A percentile compares a stretch with the other conserved stretches of the same genome.
Conservation (phyloP, 2,113 vertebrate genomes). For the Triplophysa dalaica region DNA sequence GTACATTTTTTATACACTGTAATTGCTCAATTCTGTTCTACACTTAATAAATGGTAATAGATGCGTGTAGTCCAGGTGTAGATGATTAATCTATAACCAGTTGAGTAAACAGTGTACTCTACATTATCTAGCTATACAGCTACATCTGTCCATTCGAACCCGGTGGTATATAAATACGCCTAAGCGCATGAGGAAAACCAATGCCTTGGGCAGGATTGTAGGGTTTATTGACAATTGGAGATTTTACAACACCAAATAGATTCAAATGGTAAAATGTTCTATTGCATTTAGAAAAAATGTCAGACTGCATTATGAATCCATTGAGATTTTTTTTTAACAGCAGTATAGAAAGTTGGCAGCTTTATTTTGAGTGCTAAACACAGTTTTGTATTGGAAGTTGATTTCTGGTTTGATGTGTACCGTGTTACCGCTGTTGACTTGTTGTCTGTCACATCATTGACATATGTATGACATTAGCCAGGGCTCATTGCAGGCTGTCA, state of each 20-base stretch:
- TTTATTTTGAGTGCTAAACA: not conserved
- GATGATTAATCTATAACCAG: not conserved
- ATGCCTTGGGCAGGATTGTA: slow-evolving; percentile 38
- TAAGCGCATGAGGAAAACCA: slow-evolving; percentile 34
- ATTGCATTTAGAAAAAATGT: not conserved
- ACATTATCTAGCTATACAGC: not conserved
- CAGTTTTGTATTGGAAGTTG: not conserved
- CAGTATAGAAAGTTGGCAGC: too few species aligned
- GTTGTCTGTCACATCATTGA: not conserved
- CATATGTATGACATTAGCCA: slow-evolving; percentile 6
- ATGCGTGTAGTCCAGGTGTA: not conserved
- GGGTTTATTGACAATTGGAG: slow-evolving; percentile 31
- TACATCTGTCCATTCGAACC: not conserved
- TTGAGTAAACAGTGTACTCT: not conserved
- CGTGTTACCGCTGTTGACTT: not conserved
- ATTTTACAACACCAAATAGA: slow-evolving; percentile 11
- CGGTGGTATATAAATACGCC: slow-evolving; percentile 2
- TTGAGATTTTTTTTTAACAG: not conserved
- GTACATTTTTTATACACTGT: not conserved
- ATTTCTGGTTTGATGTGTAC: not conserved
- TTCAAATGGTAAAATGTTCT: slow-evolving; percentile 2
- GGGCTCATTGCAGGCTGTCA: not conserved
- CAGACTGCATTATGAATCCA: not conserved
- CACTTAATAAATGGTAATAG: too few species aligned
- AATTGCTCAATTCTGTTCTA: too few species aligned